Evolutionary conservation across 2,113 vertebrate species (phyloP).

Genomic region (Syrrhaptes paradoxus): DNA sequence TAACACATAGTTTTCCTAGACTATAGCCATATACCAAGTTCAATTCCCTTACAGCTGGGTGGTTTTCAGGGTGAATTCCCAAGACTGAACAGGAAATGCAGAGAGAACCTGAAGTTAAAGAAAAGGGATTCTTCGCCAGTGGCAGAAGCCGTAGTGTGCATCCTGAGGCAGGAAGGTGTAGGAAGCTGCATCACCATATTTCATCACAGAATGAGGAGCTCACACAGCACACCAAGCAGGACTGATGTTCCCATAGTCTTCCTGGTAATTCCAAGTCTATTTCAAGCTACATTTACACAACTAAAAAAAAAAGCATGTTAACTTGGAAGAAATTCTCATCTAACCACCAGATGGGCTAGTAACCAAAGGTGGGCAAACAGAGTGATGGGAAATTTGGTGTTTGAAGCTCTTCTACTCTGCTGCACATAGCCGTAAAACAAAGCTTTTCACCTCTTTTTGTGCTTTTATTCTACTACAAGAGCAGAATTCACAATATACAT

Average conservation of each 20-base stretch:
- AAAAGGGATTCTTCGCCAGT: neutral
- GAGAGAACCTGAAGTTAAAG: neutral
- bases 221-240: neutral
- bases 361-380: neutral
- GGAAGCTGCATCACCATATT: neutral
- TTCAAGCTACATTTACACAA: neutral
- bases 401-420: neutral
- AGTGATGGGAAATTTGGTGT: neutral
- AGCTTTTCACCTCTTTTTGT: neutral
- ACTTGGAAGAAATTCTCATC: neutral
- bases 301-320: neutral
- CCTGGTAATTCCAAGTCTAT: neutral
- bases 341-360: neutral
- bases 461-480: neutral
- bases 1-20: neutral
- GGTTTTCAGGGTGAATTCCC: neutral
- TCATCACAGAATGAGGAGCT: neutral
- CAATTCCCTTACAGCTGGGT: neutral
- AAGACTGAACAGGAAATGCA: neutral
- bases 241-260: neutral
- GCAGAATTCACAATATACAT: neutral
- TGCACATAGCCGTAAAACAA: neutral
- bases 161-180: neutral
- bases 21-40: neutral
- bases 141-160: neutral